phyloP scores from a whole-genome alignment of 2,113 vertebrate genomes.

The Galeopterus variegatus region DNA sequence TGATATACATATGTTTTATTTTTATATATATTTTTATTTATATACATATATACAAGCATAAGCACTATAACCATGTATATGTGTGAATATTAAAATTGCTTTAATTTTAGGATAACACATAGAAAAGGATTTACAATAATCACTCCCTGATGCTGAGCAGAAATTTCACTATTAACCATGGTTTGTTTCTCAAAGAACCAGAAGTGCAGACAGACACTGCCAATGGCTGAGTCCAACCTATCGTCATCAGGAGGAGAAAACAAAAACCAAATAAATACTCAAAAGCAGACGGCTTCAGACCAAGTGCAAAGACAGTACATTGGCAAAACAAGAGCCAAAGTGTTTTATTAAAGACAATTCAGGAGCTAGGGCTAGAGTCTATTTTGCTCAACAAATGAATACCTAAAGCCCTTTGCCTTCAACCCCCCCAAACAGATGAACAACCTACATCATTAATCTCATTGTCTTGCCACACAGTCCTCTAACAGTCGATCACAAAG shows the following conservation, averaged over 20 bases:
- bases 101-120: constrained; percentile 42
- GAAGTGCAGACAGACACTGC: background rate
- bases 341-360: constrained; percentile 26
- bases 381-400: background rate
- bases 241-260: constrained; percentile 44
- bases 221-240: background rate
- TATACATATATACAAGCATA: background rate
- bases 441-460: constrained; percentile 32
- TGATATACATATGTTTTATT: background rate
- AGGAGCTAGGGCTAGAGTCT: background rate
- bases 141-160: background rate
- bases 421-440: constrained; percentile 1
- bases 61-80: constrained; percentile 8
- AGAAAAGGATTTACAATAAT: constrained; percentile 24
- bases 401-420: background rate
- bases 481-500: constrained; percentile 34
- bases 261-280: constrained; percentile 30
- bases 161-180: background rate
- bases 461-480: background rate
- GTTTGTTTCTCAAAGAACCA: background rate
- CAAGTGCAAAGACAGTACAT: background rate
- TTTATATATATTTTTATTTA: background rate
- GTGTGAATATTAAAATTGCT: background rate
- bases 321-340: background rate
- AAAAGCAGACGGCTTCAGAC: background rate